These are phyloP conservation scores for Apodemus speciosus DNA, from an alignment of 2,113 vertebrate genomes.

Conservation along the genomic window DNA sequence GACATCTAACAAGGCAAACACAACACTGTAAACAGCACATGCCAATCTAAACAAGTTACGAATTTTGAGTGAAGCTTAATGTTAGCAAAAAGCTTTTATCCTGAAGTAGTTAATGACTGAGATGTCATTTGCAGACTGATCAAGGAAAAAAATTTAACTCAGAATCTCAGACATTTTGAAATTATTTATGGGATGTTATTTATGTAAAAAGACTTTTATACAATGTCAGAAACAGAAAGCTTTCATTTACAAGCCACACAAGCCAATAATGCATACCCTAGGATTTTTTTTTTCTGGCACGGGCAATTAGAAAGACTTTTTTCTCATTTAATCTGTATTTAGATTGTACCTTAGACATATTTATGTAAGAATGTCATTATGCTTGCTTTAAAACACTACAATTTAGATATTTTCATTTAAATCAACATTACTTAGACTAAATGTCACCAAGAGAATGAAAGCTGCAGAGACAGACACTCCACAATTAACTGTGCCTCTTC, in stretches of 20 bases:
- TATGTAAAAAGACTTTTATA: constrained; percentile 62
- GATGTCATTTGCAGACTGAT: constrained; percentile 69
- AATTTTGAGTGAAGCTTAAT: constrained; percentile 43
- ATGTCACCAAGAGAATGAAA: constrained; percentile 40
- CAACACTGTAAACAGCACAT: constrained; percentile 55
- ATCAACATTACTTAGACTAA: constrained; percentile 62
- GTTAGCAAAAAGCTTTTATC: constrained; percentile 65
- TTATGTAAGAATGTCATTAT: constrained; percentile 50
- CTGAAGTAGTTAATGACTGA: constrained; percentile 68
- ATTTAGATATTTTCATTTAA: constrained; percentile 64
- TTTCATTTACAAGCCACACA: constrained; percentile 61
- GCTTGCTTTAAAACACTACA: constrained; percentile 61
- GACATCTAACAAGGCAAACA: constrained; percentile 60
- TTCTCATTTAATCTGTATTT: constrained; percentile 57
- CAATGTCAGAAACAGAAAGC: constrained; percentile 67
- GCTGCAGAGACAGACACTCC: not conserved
- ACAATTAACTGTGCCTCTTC: not conserved
- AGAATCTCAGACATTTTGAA: constrained; percentile 63
- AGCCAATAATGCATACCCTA: not conserved
- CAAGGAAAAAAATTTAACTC: constrained; percentile 67
- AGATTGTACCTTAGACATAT: constrained; percentile 45
- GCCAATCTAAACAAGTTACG: constrained; percentile 71
- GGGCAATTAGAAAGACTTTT: constrained; percentile 63
- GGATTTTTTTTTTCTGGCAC: not conserved
- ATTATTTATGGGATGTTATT: constrained; percentile 72